Evolutionary conservation across 2,797 vertebrate species (phyloP).

Genomic region (Lepidocolaptes lacrymiger): DNA sequence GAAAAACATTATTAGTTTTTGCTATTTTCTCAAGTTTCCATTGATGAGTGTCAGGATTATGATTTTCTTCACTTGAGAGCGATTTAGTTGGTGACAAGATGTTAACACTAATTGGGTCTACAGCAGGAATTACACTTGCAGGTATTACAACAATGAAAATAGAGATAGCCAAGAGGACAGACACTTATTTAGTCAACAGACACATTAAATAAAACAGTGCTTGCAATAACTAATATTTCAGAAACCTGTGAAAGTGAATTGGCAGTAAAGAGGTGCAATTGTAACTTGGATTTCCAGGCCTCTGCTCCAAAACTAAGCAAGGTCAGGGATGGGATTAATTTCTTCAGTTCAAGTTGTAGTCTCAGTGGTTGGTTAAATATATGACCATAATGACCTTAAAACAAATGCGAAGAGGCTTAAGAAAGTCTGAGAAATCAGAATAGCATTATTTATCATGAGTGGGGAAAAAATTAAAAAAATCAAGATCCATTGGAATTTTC

Average conservation of each 20-base stretch:
- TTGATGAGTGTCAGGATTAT: not conserved
- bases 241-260: not conserved
- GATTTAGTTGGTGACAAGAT: not conserved
- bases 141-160: not conserved
- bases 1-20: not conserved
- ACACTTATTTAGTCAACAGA: not conserved
- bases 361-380: not conserved
- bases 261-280: not conserved
- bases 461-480: not conserved
- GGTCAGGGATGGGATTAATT: not conserved
- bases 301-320: not conserved
- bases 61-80: not conserved
- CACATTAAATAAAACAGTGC: not conserved
- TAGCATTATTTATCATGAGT: not conserved
- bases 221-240: slow-evolving; percentile 26
- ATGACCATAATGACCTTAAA: not conserved
- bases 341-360: not conserved
- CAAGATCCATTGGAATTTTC: not conserved
- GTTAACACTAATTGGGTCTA: not conserved
- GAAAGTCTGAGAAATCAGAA: not conserved
- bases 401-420: not conserved
- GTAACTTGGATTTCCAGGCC: not conserved
- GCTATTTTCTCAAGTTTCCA: not conserved
- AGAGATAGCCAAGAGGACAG: not conserved
- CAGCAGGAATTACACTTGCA: not conserved